phyloP scores from a whole-genome alignment of 2,113 vertebrate species.

The Lepus americanus region DNA sequence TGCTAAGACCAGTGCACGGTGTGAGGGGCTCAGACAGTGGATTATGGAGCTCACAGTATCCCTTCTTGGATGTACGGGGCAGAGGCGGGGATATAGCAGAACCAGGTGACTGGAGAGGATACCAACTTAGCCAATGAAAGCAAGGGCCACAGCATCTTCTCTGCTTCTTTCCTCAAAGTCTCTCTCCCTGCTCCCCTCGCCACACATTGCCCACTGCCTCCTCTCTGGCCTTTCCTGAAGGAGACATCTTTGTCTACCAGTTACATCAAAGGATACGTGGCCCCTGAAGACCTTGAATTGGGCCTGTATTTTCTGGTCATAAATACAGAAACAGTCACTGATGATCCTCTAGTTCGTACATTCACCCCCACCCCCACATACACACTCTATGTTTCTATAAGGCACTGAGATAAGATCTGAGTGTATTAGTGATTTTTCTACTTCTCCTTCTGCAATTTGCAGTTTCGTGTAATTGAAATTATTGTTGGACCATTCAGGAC shows the following conservation, averaged over 20 bases:
- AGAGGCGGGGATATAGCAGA: too few relatives aligned
- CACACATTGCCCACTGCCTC: neutral
- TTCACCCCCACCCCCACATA: too few relatives aligned
- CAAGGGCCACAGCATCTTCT: neutral
- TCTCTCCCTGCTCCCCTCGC: neutral
- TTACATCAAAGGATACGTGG: neutral
- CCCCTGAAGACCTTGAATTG: neutral
- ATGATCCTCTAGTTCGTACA: neutral
- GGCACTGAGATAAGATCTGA: neutral
- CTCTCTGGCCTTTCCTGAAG: neutral
- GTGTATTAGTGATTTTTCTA: neutral
- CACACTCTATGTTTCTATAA: neutral
- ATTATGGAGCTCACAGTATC: neutral
- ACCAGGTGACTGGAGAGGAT: neutral
- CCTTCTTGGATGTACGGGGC: neutral
- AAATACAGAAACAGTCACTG: neutral
- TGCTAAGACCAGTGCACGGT: neutral
- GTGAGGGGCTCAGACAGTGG: neutral
- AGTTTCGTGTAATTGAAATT: neutral
- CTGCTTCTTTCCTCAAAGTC: neutral
- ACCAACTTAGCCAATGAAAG: neutral
- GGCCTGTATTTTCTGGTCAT: neutral
- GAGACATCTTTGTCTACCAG: neutral
- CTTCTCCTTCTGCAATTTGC: neutral
- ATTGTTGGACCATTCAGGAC: neutral